Evolutionary conservation across 2,797 vertebrate species (phyloP).

Genomic region (Oryzias dopingdopingensis): DNA sequence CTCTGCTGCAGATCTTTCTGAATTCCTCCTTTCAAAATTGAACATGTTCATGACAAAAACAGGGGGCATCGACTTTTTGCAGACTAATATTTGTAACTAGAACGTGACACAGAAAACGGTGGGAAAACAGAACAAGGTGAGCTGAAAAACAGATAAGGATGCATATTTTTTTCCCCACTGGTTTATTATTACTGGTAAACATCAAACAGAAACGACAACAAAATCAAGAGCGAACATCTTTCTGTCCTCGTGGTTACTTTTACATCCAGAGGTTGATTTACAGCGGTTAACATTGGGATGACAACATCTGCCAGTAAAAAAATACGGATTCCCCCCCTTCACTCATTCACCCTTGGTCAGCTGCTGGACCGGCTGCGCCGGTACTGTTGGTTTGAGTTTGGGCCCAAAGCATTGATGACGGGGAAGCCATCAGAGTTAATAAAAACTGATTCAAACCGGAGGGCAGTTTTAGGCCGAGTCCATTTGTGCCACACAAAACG

Average conservation of each 20-base stretch:
- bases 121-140: slow-evolving; percentile 10
- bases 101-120: neutral
- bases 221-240: slow-evolving; percentile 73
- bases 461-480: slow-evolving; percentile 74
- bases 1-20: no score
- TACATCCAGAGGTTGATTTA: slow-evolving; percentile 69
- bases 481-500: slow-evolving; percentile 64
- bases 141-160: slow-evolving; percentile 42
- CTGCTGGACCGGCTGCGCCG: slow-evolving; percentile 42
- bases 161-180: slow-evolving; percentile 48
- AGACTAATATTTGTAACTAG: neutral
- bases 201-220: slow-evolving; percentile 81
- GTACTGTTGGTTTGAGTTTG: slow-evolving; percentile 46
- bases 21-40: no score
- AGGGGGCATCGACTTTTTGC: neutral
- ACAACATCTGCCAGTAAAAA: slow-evolving; percentile 61
- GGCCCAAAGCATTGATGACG: slow-evolving; percentile 54
- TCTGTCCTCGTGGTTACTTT: slow-evolving; percentile 53
- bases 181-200: slow-evolving; percentile 80
- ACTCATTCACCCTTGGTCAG: slow-evolving; percentile 32
- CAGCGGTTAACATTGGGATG: slow-evolving; percentile 55
- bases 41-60: no score
- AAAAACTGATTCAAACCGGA: slow-evolving; percentile 72
- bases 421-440: slow-evolving; percentile 64
- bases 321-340: slow-evolving; percentile 37